Evolutionary conservation across 92 coral and sea anemone genomes (phyloP).

Genomic region (Epizoanthus scotinus): DNA sequence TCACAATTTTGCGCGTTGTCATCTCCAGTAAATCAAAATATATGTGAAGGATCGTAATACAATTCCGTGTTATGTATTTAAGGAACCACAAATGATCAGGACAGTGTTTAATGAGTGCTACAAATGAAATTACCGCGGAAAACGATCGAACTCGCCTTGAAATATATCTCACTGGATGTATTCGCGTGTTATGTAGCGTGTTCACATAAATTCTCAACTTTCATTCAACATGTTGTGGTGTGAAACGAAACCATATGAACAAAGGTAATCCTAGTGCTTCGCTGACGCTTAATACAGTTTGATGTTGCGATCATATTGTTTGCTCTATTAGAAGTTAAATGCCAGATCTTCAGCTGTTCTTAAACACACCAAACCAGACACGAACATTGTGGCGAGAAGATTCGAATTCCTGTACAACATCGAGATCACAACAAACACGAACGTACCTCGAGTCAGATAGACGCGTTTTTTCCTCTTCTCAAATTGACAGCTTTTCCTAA

Average conservation of each 20-base stretch:
- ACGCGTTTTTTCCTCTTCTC: conserved; percentile 28
- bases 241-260: not conserved
- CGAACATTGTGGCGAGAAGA: not conserved
- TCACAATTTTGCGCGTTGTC: conserved; percentile 18
- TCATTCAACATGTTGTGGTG: not conserved
- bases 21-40: conserved; percentile 22
- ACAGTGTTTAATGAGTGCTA: conserved; percentile 17
- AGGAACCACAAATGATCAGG: conserved; percentile 5
- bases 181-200: not conserved
- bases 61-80: conserved; percentile 7
- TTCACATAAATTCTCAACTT: not conserved
- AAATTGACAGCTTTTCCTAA: conserved; percentile 22
- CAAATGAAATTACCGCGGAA: conserved; percentile 19
- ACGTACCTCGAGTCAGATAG: conserved; percentile 28
- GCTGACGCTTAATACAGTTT: not conserved
- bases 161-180: not conserved
- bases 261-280: not conserved
- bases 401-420: conserved; percentile 32
- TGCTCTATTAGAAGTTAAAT: conserved; percentile 29
- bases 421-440: conserved; percentile 5
- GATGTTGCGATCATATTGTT: conserved; percentile 20
- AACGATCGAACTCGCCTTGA: not conserved
- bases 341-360: conserved; percentile 27
- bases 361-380: not conserved
- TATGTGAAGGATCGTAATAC: conserved; percentile 18